Evolutionary conservation across 2,888 invertebrate genomes (phyloP).

Genomic region (Hymenopus coronatus): DNA sequence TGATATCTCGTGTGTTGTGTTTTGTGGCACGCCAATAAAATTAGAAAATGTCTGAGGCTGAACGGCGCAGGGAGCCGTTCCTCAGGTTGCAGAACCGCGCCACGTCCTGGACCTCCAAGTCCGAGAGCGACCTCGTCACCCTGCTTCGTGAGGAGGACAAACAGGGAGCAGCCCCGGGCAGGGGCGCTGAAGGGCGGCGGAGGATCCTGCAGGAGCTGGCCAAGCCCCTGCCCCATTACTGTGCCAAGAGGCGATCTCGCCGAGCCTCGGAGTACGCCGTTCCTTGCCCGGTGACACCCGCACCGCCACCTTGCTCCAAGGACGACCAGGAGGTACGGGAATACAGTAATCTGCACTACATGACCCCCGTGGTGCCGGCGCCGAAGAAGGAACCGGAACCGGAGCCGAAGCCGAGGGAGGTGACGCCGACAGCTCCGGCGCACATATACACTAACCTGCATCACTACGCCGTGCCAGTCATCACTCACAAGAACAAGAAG

Average conservation of each 20-base stretch:
- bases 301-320: not conserved
- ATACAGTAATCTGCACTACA: not conserved
- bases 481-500: not conserved
- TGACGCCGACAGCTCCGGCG: not conserved
- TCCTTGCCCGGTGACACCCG: not conserved
- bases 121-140: conserved; percentile 23
- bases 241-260: not conserved
- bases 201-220: not conserved
- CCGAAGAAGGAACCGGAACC: too few relatives aligned
- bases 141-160: conserved; percentile 2
- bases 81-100: conserved; percentile 29
- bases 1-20: not conserved
- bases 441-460: not conserved
- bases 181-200: not conserved
- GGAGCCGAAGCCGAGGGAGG: not conserved
- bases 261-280: not conserved
- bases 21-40: not conserved
- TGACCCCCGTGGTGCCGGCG: not conserved
- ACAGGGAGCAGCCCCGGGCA: not conserved
- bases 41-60: not conserved
- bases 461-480: conserved; percentile 12
- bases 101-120: conserved; percentile 32
- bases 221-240: not conserved
- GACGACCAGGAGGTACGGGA: not conserved
- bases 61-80: conserved; percentile 27